Conservation (phyloP, 2,113 vertebrate genomes). For the Heliornis fulica region DNA sequence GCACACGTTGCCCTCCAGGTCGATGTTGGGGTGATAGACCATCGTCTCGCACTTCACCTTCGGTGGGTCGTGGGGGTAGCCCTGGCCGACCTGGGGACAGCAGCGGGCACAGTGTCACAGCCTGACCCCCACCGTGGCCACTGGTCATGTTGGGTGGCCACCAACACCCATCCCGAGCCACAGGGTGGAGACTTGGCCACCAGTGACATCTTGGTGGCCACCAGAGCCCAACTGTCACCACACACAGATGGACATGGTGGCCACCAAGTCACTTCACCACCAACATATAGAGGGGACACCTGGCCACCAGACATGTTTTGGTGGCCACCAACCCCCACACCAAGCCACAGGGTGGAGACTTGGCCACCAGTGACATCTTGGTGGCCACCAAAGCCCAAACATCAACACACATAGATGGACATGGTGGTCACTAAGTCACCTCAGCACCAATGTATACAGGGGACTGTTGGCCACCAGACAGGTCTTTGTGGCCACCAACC, state of each 20-base stretch:
- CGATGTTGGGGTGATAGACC: conserved; percentile 98
- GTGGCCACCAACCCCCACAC: rapidly evolving
- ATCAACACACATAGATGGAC: neutral
- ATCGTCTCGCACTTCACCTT: conserved; percentile 98
- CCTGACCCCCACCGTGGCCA: neutral
- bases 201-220: too few relatives aligned
- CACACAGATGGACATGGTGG: neutral
- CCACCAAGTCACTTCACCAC: neutral
- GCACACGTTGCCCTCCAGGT: conserved; percentile 97
- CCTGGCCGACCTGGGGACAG: conserved; percentile 87
- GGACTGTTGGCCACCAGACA: rapidly evolving
- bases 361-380: neutral
- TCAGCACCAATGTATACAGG: rapidly evolving
- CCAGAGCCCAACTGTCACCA: too few relatives aligned
- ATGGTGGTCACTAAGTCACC: neutral
- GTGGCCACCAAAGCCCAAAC: neutral
- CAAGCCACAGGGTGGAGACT: too few relatives aligned
- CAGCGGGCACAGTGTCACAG: neutral
- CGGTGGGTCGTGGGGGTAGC: conserved; percentile 95
- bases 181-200: rapidly evolving
- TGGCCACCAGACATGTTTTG: rapidly evolving
- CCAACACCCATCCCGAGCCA: neutral
- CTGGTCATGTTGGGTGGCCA: neutral
- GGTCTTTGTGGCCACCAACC: neutral
- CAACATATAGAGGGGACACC: neutral